phyloP scores from a whole-genome alignment of 2,113 vertebrate genomes.

The Trichechus manatus region DNA sequence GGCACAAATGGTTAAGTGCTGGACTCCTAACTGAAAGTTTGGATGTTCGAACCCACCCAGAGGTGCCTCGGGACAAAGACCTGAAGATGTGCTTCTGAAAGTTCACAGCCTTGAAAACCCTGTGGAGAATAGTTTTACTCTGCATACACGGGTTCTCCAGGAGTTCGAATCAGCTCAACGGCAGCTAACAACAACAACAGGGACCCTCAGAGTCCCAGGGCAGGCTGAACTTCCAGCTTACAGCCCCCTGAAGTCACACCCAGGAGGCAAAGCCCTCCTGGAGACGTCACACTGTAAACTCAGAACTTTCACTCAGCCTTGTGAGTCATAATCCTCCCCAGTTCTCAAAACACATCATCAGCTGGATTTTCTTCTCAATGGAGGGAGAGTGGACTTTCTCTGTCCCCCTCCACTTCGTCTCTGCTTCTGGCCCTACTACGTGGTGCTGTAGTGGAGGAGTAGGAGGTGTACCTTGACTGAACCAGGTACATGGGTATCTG shows the following conservation, averaged over 20 bases:
- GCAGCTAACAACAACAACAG: too few relatives aligned
- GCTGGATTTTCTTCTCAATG: background rate
- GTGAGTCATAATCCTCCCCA: background rate
- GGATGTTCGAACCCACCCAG: too few relatives aligned
- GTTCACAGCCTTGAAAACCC: too few relatives aligned
- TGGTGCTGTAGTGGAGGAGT: too few relatives aligned
- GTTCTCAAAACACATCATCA: background rate
- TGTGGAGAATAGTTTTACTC: too few relatives aligned
- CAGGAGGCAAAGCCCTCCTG: background rate
- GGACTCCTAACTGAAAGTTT: too few relatives aligned
- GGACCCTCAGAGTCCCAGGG: too few relatives aligned
- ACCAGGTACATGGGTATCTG: background rate
- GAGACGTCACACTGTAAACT: background rate
- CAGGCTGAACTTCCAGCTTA: background rate
- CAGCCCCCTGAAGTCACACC: rapidly evolving
- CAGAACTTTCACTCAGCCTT: background rate
- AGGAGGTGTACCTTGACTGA: background rate
- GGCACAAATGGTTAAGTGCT: too few relatives aligned
- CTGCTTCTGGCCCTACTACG: background rate
- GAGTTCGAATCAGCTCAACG: too few relatives aligned
- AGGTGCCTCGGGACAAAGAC: too few relatives aligned
- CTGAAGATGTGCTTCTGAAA: too few relatives aligned
- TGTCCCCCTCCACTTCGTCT: rapidly evolving
- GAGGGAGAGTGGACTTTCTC: rapidly evolving
- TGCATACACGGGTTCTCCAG: too few relatives aligned